Base-by-base conservation (phyloP, 2,888 invertebrate genomes). In the Cylindroiulus punctatus region DNA sequence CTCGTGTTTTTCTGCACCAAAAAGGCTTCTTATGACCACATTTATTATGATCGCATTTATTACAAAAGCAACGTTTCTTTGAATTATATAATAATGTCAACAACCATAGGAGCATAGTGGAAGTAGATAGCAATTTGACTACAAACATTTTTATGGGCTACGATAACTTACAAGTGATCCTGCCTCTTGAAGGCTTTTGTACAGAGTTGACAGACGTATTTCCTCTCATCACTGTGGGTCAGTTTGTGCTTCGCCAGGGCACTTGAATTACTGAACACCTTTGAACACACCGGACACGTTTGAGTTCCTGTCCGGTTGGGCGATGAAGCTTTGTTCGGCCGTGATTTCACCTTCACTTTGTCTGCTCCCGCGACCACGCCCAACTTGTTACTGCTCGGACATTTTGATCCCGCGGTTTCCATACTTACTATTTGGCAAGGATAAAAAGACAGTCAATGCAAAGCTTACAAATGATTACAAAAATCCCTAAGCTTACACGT, bases 181-280 rank as follows among this genome's bases (percentile, higher is more conserved):
- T 98, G 98, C 91, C 98, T 94, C 93, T 98, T 98, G 93, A 98
- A 98, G 89, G 98, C 98, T 92, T 98, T 98, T 88, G 96, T 95
- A 92, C 98, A 98, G 91, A 98, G 96, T 90, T 94, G 94, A 92
- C 98, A 98, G 89, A 97, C 96, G 92, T 98, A 98, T 92, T 97
- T 97, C 90, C 98, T 93, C 91, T 98, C 98, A 92, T 98, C 98
- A 92, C 98, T 98, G 93, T 98, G 98, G 89, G 98, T 98, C 91
- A 98, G 93, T 92, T 98, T 98, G 93, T 97, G 97, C 92, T 97
- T 98, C 89, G 97, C 98, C 90, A 98, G 93, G 88, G 98, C 98
- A 89, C 98, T 98, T 89, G 98, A 97, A 92, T 98, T 98, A 91
- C 97, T 97, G 92, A 98, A 98, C 90, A 97, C 95, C 93, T 98